These are phyloP conservation scores for Intellagama lesueurii DNA, from an alignment of 2,797 vertebrate species.

Conservation along the genomic window DNA sequence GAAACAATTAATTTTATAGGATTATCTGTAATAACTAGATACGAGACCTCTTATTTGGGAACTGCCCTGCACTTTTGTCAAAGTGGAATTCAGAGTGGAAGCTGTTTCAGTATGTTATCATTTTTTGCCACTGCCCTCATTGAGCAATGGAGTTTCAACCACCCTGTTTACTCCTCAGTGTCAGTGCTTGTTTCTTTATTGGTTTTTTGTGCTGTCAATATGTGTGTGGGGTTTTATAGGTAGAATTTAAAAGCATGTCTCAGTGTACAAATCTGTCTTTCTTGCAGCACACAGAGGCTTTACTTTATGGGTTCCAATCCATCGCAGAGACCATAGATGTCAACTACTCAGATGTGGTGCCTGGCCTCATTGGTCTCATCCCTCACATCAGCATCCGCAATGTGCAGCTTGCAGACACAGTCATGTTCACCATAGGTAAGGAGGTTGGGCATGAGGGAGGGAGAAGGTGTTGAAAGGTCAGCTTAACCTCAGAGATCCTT, in stretches of 20 bases:
- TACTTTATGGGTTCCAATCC: slow-evolving; percentile 98
- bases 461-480: neutral
- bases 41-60: neutral
- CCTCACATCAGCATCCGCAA: slow-evolving; percentile 98
- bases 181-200: neutral
- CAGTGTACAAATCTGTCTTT: slow-evolving; percentile 16
- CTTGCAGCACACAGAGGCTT: slow-evolving; percentile 92
- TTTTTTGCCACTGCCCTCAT: neutral
- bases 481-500: neutral
- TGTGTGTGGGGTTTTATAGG: neutral
- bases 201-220: neutral
- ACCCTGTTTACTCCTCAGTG: neutral
- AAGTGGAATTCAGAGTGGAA: neutral
- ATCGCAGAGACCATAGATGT: slow-evolving; percentile 98
- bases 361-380: slow-evolving; percentile 96
- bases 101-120: neutral
- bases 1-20: neutral
- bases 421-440: slow-evolving; percentile 99
- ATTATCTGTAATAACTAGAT: slow-evolving; percentile 1
- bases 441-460: neutral
- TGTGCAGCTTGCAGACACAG: slow-evolving; percentile 94
- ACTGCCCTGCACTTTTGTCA: neutral
- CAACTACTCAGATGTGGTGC: slow-evolving; percentile 97
- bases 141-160: neutral
- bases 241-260: neutral